These are phyloP conservation scores for Bimastos eiseni DNA, from an alignment of 2,888 invertebrate species.

Conservation along the genomic window DNA sequence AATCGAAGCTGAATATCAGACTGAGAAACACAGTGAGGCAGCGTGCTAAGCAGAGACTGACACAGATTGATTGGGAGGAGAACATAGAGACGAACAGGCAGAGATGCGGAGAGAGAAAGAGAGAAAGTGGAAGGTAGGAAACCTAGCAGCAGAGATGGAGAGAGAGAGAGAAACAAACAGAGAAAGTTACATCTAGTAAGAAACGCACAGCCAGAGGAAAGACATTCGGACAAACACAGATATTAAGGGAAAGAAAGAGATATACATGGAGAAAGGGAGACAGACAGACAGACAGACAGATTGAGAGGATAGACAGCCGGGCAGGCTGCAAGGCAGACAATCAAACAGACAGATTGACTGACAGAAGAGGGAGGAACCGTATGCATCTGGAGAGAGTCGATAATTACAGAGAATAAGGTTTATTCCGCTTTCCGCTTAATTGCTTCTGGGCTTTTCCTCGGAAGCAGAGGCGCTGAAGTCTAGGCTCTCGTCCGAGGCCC, in stretches of 20 bases:
- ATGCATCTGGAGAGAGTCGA: slow-evolving; percentile 8
- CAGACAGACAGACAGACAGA: neutral
- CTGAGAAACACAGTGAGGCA: neutral
- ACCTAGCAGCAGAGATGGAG: neutral
- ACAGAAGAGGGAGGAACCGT: neutral
- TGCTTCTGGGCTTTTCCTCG: slow-evolving; percentile 13
- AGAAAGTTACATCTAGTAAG: neutral
- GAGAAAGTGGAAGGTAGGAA: neutral
- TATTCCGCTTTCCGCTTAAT: slow-evolving; percentile 5
- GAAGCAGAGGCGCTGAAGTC: neutral
- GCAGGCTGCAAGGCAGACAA: neutral
- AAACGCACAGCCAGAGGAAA: neutral
- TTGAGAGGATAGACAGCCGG: neutral
- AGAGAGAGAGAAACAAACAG: neutral
- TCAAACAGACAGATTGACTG: neutral
- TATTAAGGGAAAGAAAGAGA: neutral
- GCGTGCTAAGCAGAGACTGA: neutral
- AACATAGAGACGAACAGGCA: neutral
- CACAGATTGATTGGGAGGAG: neutral
- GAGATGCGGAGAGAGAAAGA: no score
- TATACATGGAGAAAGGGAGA: neutral
- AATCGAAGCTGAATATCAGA: neutral
- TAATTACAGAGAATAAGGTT: neutral
- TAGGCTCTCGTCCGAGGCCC: no score
- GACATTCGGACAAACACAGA: neutral